These are phyloP conservation scores for Anas platyrhynchos DNA, from an alignment of 2,113 vertebrate genomes.

Conservation along the genomic window DNA sequence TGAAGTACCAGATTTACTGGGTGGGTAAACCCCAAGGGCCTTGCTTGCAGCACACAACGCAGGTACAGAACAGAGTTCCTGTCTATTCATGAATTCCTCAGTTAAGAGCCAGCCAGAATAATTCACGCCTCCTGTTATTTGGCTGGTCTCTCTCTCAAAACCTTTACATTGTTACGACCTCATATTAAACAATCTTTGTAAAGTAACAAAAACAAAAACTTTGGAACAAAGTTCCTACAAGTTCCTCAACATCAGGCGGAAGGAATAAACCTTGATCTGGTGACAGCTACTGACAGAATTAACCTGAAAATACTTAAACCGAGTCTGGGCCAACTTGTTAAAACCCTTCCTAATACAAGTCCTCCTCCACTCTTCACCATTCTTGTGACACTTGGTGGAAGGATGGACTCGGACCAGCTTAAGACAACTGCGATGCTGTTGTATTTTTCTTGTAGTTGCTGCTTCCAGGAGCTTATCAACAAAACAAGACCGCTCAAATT, in stretches of 20 bases:
- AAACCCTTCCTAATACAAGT: neutral
- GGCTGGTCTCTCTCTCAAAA: neutral
- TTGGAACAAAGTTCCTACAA: neutral
- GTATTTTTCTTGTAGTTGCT: neutral
- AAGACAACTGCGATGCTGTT: neutral
- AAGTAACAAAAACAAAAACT: rapidly evolving
- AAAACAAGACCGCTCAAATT: slow-evolving; percentile 15
- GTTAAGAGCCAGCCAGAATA: neutral
- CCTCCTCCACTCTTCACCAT: neutral
- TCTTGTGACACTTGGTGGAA: neutral
- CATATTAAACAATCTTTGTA: neutral
- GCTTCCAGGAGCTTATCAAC: slow-evolving; percentile 36
- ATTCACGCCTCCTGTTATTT: neutral
- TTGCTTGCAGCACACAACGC: neutral
- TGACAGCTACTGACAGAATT: neutral
- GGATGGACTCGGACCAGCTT: neutral
- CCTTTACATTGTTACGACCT: neutral
- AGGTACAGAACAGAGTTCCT: neutral
- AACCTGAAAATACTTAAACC: neutral
- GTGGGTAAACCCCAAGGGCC: neutral
- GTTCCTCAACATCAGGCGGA: neutral
- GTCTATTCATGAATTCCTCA: neutral
- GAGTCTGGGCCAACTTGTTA: neutral
- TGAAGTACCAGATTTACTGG: neutral
- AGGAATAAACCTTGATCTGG: too few relatives aligned